Evolutionary conservation across 2,113 vertebrate species (phyloP).

Genomic region (Bungarus multicinctus): DNA sequence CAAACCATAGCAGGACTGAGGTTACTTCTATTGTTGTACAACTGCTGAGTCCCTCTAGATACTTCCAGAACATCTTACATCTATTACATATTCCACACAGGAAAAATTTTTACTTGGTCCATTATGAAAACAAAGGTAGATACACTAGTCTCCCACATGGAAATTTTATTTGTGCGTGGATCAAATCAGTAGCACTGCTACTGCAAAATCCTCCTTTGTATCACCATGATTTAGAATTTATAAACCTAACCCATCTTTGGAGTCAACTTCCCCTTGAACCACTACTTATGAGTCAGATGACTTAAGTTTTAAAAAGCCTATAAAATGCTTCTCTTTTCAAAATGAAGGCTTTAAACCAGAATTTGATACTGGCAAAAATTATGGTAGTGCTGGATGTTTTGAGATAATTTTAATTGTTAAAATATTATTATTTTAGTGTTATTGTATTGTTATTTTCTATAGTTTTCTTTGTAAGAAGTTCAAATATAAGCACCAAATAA

Average conservation of each 20-base stretch:
- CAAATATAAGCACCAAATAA: neutral
- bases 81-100: neutral
- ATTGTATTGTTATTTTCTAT: neutral
- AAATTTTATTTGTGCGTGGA: neutral
- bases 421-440: neutral
- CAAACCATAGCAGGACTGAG: neutral
- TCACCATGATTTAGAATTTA: neutral
- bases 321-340: neutral
- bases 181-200: neutral
- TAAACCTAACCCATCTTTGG: too few species aligned
- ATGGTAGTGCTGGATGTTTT: neutral
- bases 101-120: neutral
- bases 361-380: neutral
- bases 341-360: neutral
- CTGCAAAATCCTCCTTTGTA: neutral
- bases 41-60: neutral
- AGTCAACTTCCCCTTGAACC: neutral
- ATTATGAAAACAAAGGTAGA: neutral
- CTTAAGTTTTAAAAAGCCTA: neutral
- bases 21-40: neutral
- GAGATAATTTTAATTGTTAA: neutral
- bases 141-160: neutral
- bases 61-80: neutral
- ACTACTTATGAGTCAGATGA: neutral
- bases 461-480: neutral